Evolutionary conservation across 2,797 vertebrate species (phyloP), one percentile per base, ranked within the genome.

Genomic region (Gila robusta): DNA sequence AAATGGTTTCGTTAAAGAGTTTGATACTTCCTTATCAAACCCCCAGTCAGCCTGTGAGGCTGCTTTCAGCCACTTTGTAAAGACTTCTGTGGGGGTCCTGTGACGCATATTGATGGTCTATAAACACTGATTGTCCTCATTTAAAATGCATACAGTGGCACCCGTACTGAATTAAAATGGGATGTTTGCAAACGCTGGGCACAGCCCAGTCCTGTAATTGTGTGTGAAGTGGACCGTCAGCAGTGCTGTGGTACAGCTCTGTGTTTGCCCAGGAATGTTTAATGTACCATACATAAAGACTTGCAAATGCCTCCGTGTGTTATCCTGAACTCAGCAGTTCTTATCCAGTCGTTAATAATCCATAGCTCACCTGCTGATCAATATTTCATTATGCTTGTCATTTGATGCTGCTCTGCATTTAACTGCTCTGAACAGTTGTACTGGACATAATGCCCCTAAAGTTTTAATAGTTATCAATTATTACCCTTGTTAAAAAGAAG

Each of bases 351-450:
- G 47, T 89, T 74, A 88, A 87, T 88, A 79, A 88, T 72, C 56
- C 28, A 87, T 64, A 54, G 80, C 79, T 35, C 44, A 85, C 70
- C 56, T 28, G 49, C 56, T 81, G 83, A 74, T 88, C 64, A 82
- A 82, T 89, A 81, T 88, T 88, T 88, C 39, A 82, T 84, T n/a
- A 66, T 41, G 44, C 37, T 62, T 32, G 49, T 81, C 44, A 81
- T 67, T 72, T 87, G 77, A 85, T 82, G 70, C 82, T 87, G 39
- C 11, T 83, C 39, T 52, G 32, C 32, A 32, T 32, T 35, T 49
- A 71, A 84, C 44, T 32, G 52, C 71, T 56, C 47, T 84, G 41
- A 71, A 72, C 41, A 54, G 64, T 44, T 76, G 26, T 77, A 52
- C 16, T 66, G 14, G 19, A 52, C 26, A 62, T 62, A 35, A 47